phyloP scores from a whole-genome alignment of 1,140 invertebrate species.

The Neuroterus valhalla region DNA sequence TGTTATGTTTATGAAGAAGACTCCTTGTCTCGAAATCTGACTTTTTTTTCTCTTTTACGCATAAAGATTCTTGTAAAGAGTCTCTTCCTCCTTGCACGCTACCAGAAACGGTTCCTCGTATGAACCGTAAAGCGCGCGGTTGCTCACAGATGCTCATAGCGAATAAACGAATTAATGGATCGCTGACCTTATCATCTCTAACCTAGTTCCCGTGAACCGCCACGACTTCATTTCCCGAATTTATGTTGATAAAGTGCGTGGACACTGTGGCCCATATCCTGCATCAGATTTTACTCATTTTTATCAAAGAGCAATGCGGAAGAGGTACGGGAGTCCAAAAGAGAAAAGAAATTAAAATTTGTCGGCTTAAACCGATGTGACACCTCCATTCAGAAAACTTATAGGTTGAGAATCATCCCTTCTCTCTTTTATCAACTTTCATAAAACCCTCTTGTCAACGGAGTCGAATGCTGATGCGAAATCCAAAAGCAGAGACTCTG shows the following conservation, averaged over 20 bases:
- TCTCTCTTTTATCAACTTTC: too few species aligned
- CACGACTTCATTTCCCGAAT: background rate
- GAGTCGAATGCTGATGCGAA: too few species aligned
- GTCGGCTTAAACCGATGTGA: too few species aligned
- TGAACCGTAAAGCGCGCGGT: background rate
- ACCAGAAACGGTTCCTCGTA: background rate
- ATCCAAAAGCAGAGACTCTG: too few species aligned
- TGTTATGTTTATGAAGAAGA: slow-evolving; percentile 9
- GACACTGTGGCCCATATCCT: background rate
- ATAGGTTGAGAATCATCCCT: too few species aligned
- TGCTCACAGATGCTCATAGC: too few species aligned
- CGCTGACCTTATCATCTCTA: background rate
- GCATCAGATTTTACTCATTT: too few species aligned
- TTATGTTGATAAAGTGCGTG: background rate
- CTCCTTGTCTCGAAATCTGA: background rate
- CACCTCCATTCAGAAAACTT: too few species aligned
- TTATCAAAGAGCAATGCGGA: too few species aligned
- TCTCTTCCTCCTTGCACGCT: background rate
- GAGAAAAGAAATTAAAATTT: too few species aligned
- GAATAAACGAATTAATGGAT: background rate
- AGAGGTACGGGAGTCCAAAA: too few species aligned
- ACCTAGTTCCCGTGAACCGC: slow-evolving; percentile 2
- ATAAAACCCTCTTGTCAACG: too few species aligned
- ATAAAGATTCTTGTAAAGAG: background rate
- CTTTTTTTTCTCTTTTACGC: background rate